Conservation (phyloP, 2,797 vertebrate genomes). For the Okamejei kenojei region DNA sequence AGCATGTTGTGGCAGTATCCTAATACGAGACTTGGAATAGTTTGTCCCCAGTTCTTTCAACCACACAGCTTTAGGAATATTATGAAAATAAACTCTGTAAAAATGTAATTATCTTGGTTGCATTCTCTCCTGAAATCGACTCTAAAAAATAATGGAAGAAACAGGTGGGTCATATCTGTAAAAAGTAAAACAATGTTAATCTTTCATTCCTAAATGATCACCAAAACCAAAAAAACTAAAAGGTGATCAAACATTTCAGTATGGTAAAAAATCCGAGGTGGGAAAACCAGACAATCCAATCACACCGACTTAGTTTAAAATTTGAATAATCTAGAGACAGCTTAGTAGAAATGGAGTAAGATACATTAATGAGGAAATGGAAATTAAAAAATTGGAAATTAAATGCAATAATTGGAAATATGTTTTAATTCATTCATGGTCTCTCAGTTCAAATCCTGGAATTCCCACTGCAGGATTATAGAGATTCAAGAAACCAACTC, state of each 20-base stretch:
- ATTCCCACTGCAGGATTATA: no score
- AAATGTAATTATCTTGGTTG: no score
- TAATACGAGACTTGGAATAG: not conserved
- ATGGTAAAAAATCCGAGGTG: not conserved
- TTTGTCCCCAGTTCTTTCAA: not conserved
- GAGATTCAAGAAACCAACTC: no score
- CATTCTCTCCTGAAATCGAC: not conserved
- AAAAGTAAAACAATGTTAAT: not conserved
- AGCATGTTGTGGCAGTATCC: not conserved
- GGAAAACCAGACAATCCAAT: not conserved
- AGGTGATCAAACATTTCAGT: not conserved
- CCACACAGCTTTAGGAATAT: not conserved
- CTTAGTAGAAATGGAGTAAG: not conserved
- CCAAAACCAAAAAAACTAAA: not conserved
- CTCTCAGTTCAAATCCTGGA: no score
- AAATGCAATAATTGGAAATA: no score
- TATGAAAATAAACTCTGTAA: not conserved
- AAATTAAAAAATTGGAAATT: not conserved
- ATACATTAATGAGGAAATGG: not conserved
- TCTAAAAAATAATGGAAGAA: not conserved
- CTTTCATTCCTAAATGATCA: not conserved
- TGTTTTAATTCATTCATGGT: no score
- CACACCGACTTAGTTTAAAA: not conserved
- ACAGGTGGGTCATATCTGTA: not conserved
- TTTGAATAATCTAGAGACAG: not conserved